phyloP scores from a whole-genome alignment of 2,113 vertebrate species.

The Halcyon senegalensis region DNA sequence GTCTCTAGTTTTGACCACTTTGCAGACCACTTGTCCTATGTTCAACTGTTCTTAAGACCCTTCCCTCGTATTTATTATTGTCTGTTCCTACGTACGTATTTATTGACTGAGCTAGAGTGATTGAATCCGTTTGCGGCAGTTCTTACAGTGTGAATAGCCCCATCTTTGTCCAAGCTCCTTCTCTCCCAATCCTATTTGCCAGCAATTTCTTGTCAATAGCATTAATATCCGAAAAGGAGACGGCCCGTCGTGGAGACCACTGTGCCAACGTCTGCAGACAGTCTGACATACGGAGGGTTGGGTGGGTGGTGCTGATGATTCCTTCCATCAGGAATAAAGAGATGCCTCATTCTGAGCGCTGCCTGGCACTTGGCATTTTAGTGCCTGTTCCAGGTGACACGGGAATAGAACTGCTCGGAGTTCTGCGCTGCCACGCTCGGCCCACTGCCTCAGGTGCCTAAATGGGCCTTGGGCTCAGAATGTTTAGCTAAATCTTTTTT shows the following conservation, averaged over 20 bases:
- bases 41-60: not conserved
- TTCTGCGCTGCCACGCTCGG: not conserved
- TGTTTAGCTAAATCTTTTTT: not conserved
- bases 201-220: not conserved
- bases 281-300: not conserved
- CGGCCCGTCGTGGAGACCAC: accelerated
- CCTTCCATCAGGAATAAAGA: not conserved
- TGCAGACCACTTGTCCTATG: not conserved
- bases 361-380: not conserved
- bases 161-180: not conserved
- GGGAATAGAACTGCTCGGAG: not conserved
- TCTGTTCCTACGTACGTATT: not conserved
- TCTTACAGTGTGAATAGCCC: not conserved
- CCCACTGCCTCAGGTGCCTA: not conserved
- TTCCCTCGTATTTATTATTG: not conserved
- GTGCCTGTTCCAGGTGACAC: accelerated
- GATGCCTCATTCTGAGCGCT: accelerated
- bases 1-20: not conserved
- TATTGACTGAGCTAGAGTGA: not conserved
- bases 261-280: not conserved
- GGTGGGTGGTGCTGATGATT: accelerated
- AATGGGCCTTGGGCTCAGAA: not conserved
- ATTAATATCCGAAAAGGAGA: not conserved
- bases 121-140: not conserved
- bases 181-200: not conserved